Base-by-base conservation (phyloP, 2,888 invertebrate genomes). In the Noctua pronuba region DNA sequence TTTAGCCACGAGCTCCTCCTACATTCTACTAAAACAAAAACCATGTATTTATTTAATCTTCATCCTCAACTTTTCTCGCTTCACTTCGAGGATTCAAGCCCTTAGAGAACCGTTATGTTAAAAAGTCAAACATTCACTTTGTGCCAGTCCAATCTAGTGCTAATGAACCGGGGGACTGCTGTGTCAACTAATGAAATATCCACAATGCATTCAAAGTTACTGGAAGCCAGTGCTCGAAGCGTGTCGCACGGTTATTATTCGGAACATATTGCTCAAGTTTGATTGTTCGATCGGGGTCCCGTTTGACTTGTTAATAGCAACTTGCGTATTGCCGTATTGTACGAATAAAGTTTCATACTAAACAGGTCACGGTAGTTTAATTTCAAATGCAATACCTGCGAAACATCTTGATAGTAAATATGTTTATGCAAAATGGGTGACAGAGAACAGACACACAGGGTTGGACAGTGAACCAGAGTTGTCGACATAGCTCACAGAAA, bases 221-320 rank as follows among this genome's bases (percentile, higher is more conserved):
- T 77, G 44, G 69, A 72, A 80, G 60, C 76, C 52, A 68, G 73
- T 67, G 46, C 35, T 79, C 69, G 71, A 6, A 77, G 77, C 38
- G 21, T 82, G 69, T 82, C 28, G 55, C 28, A n/a, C n/a, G 24
- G 24, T 70, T 77, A 69, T 58, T 81, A 70, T 75, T 77, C 31
- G 35, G 18, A 75, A 77, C 55, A 67, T 75, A 82, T 76, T 75
- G 65, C 21, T 31, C 28, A 77, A 88, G 65, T 88, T 85, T 85
- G 74, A 87, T 86, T 86, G 60, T 72, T 58, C 69, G 52, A 66
- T 58, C 38, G 69, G 60, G 58, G 69, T 73, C 62, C 35, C 52
- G 67, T 79, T 88, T 82, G 79, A 75, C 68, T 82, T 86, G 79
- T 80, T 76, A 82, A 81, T 84, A 80, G 78, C 66, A 79, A 79